Percentiles rank a stretch among this genome's conserved stretches.
Evolutionary conservation across 1,140 invertebrate genomes (phyloP).

Genomic region (Rhizoglyphus robini): DNA sequence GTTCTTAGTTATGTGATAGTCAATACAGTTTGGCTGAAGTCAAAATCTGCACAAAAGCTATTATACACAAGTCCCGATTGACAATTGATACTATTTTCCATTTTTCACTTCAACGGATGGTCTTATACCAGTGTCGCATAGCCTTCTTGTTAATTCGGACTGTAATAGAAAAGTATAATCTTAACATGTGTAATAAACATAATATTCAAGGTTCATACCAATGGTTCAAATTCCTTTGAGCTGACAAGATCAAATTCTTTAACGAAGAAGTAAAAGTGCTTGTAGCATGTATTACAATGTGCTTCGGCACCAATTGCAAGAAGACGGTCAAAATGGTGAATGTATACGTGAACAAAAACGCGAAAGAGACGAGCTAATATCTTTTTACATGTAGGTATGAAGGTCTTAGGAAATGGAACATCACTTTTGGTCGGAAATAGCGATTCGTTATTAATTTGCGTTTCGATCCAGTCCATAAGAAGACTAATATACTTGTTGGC

Average conservation of each 20-base stretch:
- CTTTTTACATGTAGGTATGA: constrained; percentile 63
- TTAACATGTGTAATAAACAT: not conserved
- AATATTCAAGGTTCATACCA: constrained; percentile 37
- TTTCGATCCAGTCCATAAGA: constrained; percentile 88
- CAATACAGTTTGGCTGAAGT: too few species aligned
- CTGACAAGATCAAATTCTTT: constrained; percentile 73
- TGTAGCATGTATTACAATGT: constrained; percentile 90
- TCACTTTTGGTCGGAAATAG: constrained; percentile 66
- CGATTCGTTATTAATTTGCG: constrained; percentile 78
- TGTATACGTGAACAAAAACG: constrained; percentile 93
- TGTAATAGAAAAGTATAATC: constrained; percentile 9
- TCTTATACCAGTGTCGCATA: constrained; percentile 23
- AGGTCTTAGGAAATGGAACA: constrained; percentile 77
- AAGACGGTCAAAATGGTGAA: constrained; percentile 86
- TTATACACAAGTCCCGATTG: too few species aligned
- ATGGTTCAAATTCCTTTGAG: constrained; percentile 70
- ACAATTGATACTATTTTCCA: too few species aligned
- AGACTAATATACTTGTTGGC: constrained; percentile 73
- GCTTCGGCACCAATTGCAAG: constrained; percentile 78
- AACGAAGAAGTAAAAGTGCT: constrained; percentile 92
- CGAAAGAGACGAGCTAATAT: constrained; percentile 78
- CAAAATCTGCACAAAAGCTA: too few species aligned
- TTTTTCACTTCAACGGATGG: too few species aligned
- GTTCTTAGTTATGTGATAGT: too few species aligned
- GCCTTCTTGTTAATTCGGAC: constrained; percentile 23